Percentiles rank a stretch among this genome's conserved stretches.
These are phyloP conservation scores for Caenorhabditis panamensis DNA, from an alignment of 2,888 invertebrate genomes.

Conservation along the genomic window DNA sequence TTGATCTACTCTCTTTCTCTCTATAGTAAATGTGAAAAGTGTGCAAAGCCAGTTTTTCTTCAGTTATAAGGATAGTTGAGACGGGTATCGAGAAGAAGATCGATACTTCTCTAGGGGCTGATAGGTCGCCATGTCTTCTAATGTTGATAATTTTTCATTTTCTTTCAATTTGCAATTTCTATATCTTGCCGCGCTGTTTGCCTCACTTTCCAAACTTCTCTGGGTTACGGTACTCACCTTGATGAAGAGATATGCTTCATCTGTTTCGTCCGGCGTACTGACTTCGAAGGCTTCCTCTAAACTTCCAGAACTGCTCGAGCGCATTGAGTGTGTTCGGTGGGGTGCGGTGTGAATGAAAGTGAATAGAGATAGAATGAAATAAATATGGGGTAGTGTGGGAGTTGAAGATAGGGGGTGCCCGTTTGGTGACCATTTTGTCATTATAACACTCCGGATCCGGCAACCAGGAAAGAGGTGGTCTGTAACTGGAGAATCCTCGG, in stretches of 20 bases:
- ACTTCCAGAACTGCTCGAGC: not conserved
- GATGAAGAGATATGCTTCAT: conserved; percentile 12
- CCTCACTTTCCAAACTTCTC: not conserved
- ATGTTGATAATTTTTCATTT: conserved; percentile 41
- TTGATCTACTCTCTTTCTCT: not conserved
- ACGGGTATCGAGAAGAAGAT: conserved; percentile 31
- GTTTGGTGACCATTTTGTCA: conserved; percentile 49
- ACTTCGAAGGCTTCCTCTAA: not conserved
- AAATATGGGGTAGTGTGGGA: conserved; percentile 34
- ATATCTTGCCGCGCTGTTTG: not conserved
- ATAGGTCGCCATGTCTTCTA: conserved; percentile 37
- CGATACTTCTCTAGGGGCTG: conserved; percentile 35
- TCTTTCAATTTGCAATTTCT: not conserved
- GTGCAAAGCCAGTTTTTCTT: conserved; percentile 7
- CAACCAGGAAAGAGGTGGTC: conserved; percentile 9
- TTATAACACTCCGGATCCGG: conserved; percentile 20
- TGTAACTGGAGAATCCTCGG: conserved; percentile 24
- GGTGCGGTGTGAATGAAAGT: conserved; percentile 51
- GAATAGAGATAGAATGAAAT: conserved; percentile 44
- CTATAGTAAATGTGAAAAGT: not conserved
- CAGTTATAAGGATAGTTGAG: conserved; percentile 1
- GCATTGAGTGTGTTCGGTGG: conserved; percentile 20
- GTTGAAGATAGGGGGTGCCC: conserved; percentile 28
- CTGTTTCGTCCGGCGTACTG: not conserved
- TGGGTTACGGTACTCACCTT: conserved; percentile 2